These are phyloP conservation scores for Yponomeuta cagnagella DNA, from an alignment of 2,888 invertebrate genomes.

Conservation along the genomic window DNA sequence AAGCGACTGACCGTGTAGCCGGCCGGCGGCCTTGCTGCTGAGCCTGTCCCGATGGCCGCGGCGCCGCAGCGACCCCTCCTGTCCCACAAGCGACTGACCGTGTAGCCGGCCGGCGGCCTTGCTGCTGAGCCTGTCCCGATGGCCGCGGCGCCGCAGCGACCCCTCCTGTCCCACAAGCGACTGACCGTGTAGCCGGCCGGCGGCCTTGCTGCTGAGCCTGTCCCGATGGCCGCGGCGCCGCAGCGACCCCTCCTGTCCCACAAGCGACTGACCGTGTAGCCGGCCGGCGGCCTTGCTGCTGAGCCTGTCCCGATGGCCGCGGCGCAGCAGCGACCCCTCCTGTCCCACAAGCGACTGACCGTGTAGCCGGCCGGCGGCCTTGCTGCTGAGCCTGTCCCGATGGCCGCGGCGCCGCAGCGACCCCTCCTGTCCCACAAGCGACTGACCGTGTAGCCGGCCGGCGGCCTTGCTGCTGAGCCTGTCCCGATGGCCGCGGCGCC, in stretches of 20 bases:
- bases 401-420: slow-evolving; percentile 83
- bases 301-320: slow-evolving; percentile 75
- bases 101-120: slow-evolving; percentile 81
- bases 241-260: no score
- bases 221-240: slow-evolving; percentile 66
- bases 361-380: slow-evolving; percentile 80
- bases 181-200: slow-evolving; percentile 77
- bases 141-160: slow-evolving; percentile 83
- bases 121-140: slow-evolving; percentile 78
- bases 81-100: slow-evolving; percentile 32
- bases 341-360: slow-evolving; percentile 32
- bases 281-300: slow-evolving; percentile 85
- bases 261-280: slow-evolving; percentile 42
- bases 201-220: slow-evolving; percentile 82
- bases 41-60: slow-evolving; percentile 77
- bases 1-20: slow-evolving; percentile 54
- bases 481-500: slow-evolving; percentile 66
- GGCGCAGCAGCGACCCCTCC: slow-evolving; percentile 28
- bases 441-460: slow-evolving; percentile 74
- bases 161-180: no score
- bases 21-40: slow-evolving; percentile 83
- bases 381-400: slow-evolving; percentile 78
- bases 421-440: slow-evolving; percentile 82
- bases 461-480: slow-evolving; percentile 83
- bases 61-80: slow-evolving; percentile 89